phyloP scores from a whole-genome alignment of 1,140 invertebrate species.

The Panagrolaimus sp. region DNA sequence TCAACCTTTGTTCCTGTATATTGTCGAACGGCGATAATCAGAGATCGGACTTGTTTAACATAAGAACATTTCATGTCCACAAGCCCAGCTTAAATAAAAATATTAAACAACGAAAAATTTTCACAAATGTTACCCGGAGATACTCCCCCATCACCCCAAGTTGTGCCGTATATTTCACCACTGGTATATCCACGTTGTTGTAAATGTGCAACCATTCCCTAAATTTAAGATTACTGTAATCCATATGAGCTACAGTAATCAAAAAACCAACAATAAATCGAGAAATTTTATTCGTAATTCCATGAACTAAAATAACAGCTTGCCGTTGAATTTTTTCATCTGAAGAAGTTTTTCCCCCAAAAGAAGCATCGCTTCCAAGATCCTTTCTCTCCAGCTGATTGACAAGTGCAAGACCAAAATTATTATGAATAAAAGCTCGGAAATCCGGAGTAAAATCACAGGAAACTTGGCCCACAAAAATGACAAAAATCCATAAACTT shows the following conservation, averaged over 20 bases:
- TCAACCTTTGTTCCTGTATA: conserved; percentile 47
- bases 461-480: no score
- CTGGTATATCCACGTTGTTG: conserved; percentile 26
- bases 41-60: conserved; percentile 39
- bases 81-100: no score
- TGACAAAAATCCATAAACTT: no score
- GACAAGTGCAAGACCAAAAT: conserved; percentile 39
- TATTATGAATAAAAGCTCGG: conserved; percentile 43
- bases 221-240: neutral
- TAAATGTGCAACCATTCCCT: conserved; percentile 38
- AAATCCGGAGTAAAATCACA: conserved; percentile 35
- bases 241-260: conserved; percentile 8
- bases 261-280: conserved; percentile 33
- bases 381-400: conserved; percentile 37
- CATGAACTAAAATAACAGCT: conserved; percentile 46
- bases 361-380: conserved; percentile 43
- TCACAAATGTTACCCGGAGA: no score
- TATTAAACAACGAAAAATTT: no score
- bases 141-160: conserved; percentile 42
- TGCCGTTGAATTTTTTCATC: conserved; percentile 8
- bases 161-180: conserved; percentile 42
- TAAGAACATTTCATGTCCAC: conserved; percentile 48
- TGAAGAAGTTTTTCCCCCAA: conserved; percentile 27
- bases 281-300: conserved; percentile 44
- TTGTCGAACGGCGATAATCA: conserved; percentile 47